Evolutionary conservation across 2,113 vertebrate species (phyloP).

Genomic region (Tyrannus savana): DNA sequence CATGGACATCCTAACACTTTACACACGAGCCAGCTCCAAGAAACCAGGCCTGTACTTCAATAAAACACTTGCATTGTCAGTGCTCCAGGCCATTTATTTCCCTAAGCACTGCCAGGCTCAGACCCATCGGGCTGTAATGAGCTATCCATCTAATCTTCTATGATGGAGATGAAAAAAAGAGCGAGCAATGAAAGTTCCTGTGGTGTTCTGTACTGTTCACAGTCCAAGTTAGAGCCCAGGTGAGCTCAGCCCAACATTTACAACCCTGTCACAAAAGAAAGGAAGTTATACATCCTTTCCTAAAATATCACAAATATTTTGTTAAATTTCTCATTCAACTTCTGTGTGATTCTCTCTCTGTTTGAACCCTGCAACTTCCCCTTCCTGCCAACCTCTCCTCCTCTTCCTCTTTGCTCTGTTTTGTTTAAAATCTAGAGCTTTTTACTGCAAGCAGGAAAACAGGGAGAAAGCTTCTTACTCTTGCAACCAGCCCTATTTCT

Average conservation of each 20-base stretch:
- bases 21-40: neutral
- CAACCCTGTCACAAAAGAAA: neutral
- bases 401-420: neutral
- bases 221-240: neutral
- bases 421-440: neutral
- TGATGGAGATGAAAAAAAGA: neutral
- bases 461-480: neutral
- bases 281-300: neutral
- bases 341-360: neutral
- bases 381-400: neutral
- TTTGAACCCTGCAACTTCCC: neutral
- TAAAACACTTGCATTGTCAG: neutral
- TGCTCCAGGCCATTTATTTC: neutral
- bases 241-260: neutral
- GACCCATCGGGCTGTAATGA: neutral
- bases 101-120: neutral
- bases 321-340: neutral
- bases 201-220: neutral
- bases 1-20: neutral
- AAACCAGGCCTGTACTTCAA: neutral
- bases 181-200: neutral
- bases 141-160: neutral
- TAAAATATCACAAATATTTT: neutral
- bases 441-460: neutral
- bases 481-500: neutral